These are phyloP conservation scores for Dorcus parallelipipedus DNA, from an alignment of 2,888 invertebrate species.

Conservation along the genomic window DNA sequence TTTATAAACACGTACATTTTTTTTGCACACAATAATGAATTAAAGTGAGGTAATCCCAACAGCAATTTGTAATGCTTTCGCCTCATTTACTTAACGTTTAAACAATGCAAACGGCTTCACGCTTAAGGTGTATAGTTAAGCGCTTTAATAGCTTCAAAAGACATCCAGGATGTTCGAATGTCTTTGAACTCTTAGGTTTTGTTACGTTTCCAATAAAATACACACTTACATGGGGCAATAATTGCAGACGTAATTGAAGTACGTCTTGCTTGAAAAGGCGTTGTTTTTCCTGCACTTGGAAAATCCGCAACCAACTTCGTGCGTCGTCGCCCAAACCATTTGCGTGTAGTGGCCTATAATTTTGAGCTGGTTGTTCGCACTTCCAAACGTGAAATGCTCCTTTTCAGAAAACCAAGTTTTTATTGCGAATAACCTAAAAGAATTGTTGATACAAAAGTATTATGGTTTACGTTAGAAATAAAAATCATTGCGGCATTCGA, in stretches of 20 bases:
- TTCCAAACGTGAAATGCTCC: conserved; percentile 69
- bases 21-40: too few species aligned
- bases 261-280: conserved; percentile 56
- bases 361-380: conserved; percentile 56
- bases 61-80: not conserved
- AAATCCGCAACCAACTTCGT: conserved; percentile 74
- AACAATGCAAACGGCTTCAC: conserved; percentile 1
- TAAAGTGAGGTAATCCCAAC: not conserved
- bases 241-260: conserved; percentile 80
- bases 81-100: not conserved
- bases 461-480: too few species aligned
- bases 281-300: conserved; percentile 63
- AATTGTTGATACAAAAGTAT: not conserved
- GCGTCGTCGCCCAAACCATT: conserved; percentile 77
- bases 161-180: too few species aligned
- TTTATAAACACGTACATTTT: too few species aligned
- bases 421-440: conserved; percentile 71
- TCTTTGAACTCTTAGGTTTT: too few species aligned
- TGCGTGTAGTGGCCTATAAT: conserved; percentile 78
- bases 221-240: conserved; percentile 76
- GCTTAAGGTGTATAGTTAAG: not conserved
- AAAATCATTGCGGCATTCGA: too few species aligned
- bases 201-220: too few species aligned
- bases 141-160: too few species aligned
- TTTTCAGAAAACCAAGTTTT: conserved; percentile 77